Base-by-base conservation (phyloP, 2,797 vertebrate species). In the Macropodus opercularis region DNA sequence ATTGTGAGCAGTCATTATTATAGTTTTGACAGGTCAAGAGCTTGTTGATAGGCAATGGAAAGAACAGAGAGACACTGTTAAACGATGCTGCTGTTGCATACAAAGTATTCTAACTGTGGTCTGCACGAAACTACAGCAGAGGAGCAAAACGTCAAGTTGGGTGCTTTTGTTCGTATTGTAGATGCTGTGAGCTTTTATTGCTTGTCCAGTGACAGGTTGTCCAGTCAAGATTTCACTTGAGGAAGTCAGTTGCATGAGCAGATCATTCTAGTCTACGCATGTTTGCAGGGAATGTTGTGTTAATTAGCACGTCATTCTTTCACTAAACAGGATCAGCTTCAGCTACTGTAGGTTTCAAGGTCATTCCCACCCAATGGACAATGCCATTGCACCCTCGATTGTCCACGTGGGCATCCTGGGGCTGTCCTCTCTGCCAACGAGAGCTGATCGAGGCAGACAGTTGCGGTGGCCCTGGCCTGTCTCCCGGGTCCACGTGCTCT, bases 401-500 rank as follows among this genome's bases (percentile, higher is more conserved):
- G 76, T 85, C 72, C 86, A 84, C 79, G 74, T 60, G 54, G 73
- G 74, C 66, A 41, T 91, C 87, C 87, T 23, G 46, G 67, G 85
- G 89, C 85, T 72, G 80, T 81, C 78, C 76, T 72, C 69, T 80
- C 62, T 80, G 63, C 77, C 72, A 81, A 53, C 38, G 51, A 84
- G 84, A 89, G 77, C 74, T 93, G 90, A 93, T 91, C 74, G 52
- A 63, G 78, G 78, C 84, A 85, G 91, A 90, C 92, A 91, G 91
- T 80, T 69, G 43, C 31, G 31, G 73, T 80, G 85, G 88, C 86
- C 65, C 63, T 77, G 80, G 87, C 75, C 83, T 87, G 74, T 89
- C 86, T 91, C 79, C 85, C 73, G 81, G 81, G 82, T 85, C 77
- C 27, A n/a, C 63, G 78, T 63, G 66, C 79, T 74, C 77, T 78